phyloP scores from a whole-genome alignment of 2,797 vertebrate genomes.

The Ispidina lecontei region DNA sequence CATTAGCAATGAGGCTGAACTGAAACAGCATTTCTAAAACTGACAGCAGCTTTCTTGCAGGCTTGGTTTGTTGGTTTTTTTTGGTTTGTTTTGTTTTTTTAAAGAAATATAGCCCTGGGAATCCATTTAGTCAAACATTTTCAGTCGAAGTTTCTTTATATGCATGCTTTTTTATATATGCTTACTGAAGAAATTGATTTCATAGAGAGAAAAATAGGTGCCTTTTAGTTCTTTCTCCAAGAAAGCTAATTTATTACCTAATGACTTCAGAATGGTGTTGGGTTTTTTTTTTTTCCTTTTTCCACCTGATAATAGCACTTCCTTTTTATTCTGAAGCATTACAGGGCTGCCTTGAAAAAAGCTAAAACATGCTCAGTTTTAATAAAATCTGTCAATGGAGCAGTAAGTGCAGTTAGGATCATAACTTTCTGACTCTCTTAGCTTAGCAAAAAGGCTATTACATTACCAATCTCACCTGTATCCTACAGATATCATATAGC shows the following conservation, averaged over 20 bases:
- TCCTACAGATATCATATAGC: not conserved
- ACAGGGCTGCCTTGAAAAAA: not conserved
- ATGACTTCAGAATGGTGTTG: not conserved
- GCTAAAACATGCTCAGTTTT: not conserved
- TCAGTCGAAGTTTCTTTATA: not conserved
- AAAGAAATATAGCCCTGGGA: not conserved
- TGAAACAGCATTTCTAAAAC: not conserved
- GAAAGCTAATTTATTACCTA: not conserved
- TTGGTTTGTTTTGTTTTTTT: not conserved
- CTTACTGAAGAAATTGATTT: not conserved
- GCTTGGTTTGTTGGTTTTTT: not conserved
- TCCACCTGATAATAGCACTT: not conserved
- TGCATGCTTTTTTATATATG: not conserved
- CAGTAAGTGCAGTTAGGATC: not conserved
- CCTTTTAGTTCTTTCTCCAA: not conserved
- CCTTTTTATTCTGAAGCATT: not conserved
- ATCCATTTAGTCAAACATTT: not conserved
- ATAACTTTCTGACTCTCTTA: not conserved
- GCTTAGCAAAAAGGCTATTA: not conserved
- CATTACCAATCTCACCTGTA: not conserved
- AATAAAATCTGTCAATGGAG: not conserved
- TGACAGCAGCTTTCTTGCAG: not conserved
- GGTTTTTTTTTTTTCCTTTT: not conserved
- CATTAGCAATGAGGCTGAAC: not conserved
- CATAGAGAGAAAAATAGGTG: not conserved